Conservation (phyloP, 2,797 vertebrate species). For the Choloepus didactylus region DNA sequence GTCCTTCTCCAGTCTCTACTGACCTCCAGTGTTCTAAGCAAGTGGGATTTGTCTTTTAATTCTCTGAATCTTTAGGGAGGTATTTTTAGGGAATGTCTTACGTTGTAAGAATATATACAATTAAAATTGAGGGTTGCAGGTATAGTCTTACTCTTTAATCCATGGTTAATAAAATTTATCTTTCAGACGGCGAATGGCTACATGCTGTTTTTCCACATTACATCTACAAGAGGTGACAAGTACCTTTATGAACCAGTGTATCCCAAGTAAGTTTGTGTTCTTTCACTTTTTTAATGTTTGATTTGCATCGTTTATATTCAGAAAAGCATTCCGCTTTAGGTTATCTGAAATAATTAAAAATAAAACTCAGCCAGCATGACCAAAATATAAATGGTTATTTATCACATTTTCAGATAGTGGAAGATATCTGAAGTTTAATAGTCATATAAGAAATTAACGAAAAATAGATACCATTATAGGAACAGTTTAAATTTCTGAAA, state of each 20-base stretch:
- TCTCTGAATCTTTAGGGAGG: too few species aligned
- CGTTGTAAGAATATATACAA: neutral
- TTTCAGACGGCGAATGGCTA: conserved; percentile 97
- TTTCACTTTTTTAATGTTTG: conserved; percentile 70
- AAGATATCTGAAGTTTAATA: neutral
- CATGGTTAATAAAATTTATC: conserved; percentile 79
- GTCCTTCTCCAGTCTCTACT: too few species aligned
- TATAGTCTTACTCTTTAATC: conserved; percentile 66
- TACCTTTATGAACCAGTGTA: conserved; percentile 97
- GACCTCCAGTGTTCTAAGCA: too few species aligned
- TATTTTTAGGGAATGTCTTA: too few species aligned
- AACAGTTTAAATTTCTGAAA: conserved; percentile 56
- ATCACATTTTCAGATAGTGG: conserved; percentile 6
- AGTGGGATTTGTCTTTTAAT: too few species aligned
- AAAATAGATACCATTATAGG: conserved; percentile 45
- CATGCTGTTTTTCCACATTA: conserved; percentile 96
- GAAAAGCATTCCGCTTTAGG: conserved; percentile 37
- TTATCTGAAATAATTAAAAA: conserved; percentile 59
- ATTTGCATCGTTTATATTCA: conserved; percentile 54
- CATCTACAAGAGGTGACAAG: conserved; percentile 93
- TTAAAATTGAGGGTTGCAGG: conserved; percentile 37
- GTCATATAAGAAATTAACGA: conserved; percentile 30
- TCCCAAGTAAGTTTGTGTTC: conserved; percentile 93
- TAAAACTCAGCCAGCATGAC: conserved; percentile 16
- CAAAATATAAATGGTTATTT: conserved; percentile 18